Evolutionary conservation across 2,888 invertebrate genomes (phyloP).

Genomic region (Plagodis pulveraria): DNA sequence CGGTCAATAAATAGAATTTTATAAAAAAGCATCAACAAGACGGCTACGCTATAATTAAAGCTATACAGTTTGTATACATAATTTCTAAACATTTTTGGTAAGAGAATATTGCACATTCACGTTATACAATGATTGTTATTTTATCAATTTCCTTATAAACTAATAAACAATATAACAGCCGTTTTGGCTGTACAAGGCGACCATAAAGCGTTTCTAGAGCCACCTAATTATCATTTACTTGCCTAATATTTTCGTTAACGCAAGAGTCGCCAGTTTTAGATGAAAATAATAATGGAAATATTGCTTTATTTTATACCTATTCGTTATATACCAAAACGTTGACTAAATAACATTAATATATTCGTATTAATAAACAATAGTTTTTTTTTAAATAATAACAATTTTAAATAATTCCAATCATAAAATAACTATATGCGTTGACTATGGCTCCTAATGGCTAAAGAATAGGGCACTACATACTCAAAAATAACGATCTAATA

Average conservation of each 20-base stretch:
- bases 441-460: too few species aligned
- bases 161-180: constrained; percentile 55
- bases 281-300: too few species aligned
- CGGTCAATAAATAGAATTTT: constrained; percentile 82
- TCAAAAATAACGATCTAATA: too few species aligned
- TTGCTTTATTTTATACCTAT: too few species aligned
- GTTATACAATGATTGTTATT: constrained; percentile 52
- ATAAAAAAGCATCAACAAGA: constrained; percentile 84
- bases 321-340: too few species aligned
- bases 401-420: too few species aligned
- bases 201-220: constrained; percentile 61
- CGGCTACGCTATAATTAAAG: constrained; percentile 82
- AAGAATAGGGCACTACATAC: too few species aligned
- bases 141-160: constrained; percentile 51
- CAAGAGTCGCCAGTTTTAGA: too few species aligned
- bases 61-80: constrained; percentile 83
- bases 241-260: not conserved
- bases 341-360: too few species aligned
- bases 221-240: constrained; percentile 32
- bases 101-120: constrained; percentile 81
- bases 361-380: too few species aligned
- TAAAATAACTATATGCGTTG: too few species aligned
- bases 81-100: constrained; percentile 79
- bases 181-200: constrained; percentile 73
- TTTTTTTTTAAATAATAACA: too few species aligned